Evolutionary conservation across 2,797 vertebrate species (phyloP).

Genomic region (Allobates femoralis): DNA sequence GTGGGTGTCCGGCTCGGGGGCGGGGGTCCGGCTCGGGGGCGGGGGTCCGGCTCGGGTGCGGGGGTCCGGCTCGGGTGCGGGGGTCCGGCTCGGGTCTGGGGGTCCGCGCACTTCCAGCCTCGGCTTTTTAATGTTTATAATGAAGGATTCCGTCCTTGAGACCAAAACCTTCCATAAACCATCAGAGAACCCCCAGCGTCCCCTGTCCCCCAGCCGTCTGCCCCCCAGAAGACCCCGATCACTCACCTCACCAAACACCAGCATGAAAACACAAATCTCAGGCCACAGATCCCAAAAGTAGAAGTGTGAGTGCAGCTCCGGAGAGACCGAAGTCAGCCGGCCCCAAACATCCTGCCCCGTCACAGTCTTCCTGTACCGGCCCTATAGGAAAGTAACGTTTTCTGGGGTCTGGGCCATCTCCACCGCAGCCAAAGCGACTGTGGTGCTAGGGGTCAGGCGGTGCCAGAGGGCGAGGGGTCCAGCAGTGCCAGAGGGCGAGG

Average conservation of each 20-base stretch:
- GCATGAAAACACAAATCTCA: not conserved
- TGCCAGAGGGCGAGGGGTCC: not conserved
- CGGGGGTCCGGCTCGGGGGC: no score
- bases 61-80: no score
- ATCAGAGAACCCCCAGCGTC: not conserved
- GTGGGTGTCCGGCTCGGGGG: no score
- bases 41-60: no score
- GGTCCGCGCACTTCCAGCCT: no score
- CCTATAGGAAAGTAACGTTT: not conserved
- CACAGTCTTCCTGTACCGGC: constrained; percentile 23
- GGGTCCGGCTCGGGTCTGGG: no score
- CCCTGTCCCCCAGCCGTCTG: not conserved
- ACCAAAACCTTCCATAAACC: not conserved
- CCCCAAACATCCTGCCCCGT: constrained; percentile 40
- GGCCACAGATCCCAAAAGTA: not conserved
- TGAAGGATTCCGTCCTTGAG: no score
- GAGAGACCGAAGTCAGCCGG: constrained; percentile 3
- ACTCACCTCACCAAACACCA: constrained; percentile 8
- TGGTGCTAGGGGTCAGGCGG: not conserved
- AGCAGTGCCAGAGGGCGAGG: not conserved
- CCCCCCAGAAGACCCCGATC: not conserved
- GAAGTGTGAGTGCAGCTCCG: not conserved
- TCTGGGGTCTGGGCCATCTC: not conserved
- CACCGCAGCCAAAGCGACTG: not conserved
- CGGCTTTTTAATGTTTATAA: no score